Conservation (phyloP, 2,797 vertebrate genomes). For the Melanotaenia parkinsoni region DNA sequence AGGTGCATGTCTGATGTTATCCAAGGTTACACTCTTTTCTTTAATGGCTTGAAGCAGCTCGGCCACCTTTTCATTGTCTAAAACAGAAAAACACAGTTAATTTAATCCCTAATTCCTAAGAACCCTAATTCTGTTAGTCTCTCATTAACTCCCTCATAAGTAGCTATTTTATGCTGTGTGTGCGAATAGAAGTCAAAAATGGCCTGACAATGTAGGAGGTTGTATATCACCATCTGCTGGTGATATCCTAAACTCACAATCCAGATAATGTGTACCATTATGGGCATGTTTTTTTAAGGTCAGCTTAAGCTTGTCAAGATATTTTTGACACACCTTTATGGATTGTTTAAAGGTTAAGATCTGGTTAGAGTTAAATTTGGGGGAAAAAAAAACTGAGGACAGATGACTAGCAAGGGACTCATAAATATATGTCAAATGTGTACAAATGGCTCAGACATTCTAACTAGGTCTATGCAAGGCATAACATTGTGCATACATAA, state of each 20-base stretch:
- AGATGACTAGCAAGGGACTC: not conserved
- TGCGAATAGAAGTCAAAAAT: conserved; percentile 6
- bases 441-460: conserved; percentile 28
- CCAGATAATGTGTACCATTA: conserved; percentile 7
- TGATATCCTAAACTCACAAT: conserved; percentile 41
- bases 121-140: conserved; percentile 3
- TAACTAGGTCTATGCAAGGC: conserved; percentile 28
- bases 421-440: not conserved
- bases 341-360: not conserved
- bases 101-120: not conserved
- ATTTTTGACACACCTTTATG: conserved; percentile 1
- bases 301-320: not conserved
- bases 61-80: conserved; percentile 94
- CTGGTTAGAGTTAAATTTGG: not conserved
- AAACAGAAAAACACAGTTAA: conserved; percentile 18
- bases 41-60: conserved; percentile 95
- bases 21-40: conserved; percentile 90
- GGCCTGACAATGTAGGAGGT: conserved; percentile 32
- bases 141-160: conserved; percentile 17
- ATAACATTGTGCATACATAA: conserved; percentile 35
- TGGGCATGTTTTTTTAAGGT: not conserved
- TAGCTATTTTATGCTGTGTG: conserved; percentile 12
- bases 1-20: conserved; percentile 85
- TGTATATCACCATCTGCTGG: conserved; percentile 58
- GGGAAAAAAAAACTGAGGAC: not conserved